Percentiles rank a stretch among this genome's conserved stretches.
These are phyloP conservation scores for Tachina lurida DNA, from an alignment of 2,888 invertebrate species.

Conservation along the genomic window DNA sequence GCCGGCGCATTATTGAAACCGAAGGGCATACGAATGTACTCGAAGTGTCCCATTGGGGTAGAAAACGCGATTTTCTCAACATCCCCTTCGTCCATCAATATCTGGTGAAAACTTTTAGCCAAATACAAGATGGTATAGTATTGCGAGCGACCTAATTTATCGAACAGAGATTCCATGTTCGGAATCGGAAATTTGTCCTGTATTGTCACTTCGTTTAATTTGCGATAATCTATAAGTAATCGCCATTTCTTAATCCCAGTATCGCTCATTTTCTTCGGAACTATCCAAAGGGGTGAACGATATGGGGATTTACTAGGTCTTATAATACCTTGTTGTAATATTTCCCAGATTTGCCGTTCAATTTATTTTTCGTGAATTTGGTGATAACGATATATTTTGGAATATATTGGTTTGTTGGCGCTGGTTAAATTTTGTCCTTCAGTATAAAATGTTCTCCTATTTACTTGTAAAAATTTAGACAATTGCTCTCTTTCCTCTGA, in stretches of 20 bases:
- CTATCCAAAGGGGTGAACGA: too few species aligned
- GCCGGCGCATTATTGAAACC: neutral
- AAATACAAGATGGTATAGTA: neutral
- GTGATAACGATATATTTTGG: slow-evolving; percentile 37
- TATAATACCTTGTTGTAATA: neutral
- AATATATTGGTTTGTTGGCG: slow-evolving; percentile 23
- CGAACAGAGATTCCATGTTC: neutral
- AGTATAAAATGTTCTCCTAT: too few species aligned
- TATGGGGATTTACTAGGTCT: neutral
- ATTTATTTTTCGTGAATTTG: neutral
- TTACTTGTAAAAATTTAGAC: too few species aligned
- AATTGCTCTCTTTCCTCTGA: neutral
- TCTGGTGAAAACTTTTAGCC: slow-evolving; percentile 26
- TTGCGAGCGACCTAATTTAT: slow-evolving; percentile 15
- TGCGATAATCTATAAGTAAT: too few species aligned
- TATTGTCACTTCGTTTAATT: neutral
- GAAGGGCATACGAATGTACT: slow-evolving; percentile 21
- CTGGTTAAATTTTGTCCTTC: too few species aligned
- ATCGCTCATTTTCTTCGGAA: too few species aligned
- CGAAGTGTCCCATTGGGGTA: slow-evolving; percentile 33
- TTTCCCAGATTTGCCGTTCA: neutral
- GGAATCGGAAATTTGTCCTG: slow-evolving; percentile 1
- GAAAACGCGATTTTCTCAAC: slow-evolving; percentile 32
- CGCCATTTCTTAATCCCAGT: too few species aligned
- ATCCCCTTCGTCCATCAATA: slow-evolving; percentile 34